phyloP scores from a whole-genome alignment of 2,888 invertebrate genomes.

The Pseudolycoriella hygida region DNA sequence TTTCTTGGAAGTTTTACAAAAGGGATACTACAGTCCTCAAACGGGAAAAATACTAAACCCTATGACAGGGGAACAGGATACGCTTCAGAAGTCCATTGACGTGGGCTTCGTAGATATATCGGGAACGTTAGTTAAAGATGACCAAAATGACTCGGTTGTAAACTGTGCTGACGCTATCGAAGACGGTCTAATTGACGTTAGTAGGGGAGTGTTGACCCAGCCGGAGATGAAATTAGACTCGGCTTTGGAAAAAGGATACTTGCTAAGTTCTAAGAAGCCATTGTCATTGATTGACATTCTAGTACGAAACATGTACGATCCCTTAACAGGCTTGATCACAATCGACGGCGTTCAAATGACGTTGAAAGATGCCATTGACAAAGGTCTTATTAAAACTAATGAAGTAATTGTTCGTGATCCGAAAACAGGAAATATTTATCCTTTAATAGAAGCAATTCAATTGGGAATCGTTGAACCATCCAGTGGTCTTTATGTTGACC shows the following conservation, averaged over 20 bases:
- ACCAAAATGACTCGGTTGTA: slow-evolving; percentile 44
- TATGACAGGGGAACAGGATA: slow-evolving; percentile 51
- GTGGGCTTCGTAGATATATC: slow-evolving; percentile 52
- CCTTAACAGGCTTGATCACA: slow-evolving; percentile 50
- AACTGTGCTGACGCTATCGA: slow-evolving; percentile 52
- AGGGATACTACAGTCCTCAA: slow-evolving; percentile 58
- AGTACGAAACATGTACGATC: slow-evolving; percentile 62
- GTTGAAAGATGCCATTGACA: slow-evolving; percentile 53
- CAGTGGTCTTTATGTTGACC: slow-evolving; percentile 63
- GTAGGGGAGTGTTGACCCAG: slow-evolving; percentile 47
- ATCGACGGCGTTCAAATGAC: slow-evolving; percentile 52
- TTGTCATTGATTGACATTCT: slow-evolving; percentile 70
- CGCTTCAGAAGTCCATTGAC: slow-evolving; percentile 57
- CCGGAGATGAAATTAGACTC: slow-evolving; percentile 58
- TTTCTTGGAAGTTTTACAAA: slow-evolving; percentile 52
- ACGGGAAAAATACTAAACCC: slow-evolving; percentile 63
- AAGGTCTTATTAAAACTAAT: slow-evolving; percentile 57
- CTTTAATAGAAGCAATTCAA: slow-evolving; percentile 61
- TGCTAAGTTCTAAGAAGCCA: slow-evolving; percentile 60
- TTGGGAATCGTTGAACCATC: slow-evolving; percentile 60
- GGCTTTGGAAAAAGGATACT: slow-evolving; percentile 64
- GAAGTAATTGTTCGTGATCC: slow-evolving; percentile 67
- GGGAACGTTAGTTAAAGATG: slow-evolving; percentile 55
- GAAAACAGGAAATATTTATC: slow-evolving; percentile 59
- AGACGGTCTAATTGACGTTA: slow-evolving; percentile 48